phyloP scores from a whole-genome alignment of 2,797 vertebrate species.

The Anableps anableps region DNA sequence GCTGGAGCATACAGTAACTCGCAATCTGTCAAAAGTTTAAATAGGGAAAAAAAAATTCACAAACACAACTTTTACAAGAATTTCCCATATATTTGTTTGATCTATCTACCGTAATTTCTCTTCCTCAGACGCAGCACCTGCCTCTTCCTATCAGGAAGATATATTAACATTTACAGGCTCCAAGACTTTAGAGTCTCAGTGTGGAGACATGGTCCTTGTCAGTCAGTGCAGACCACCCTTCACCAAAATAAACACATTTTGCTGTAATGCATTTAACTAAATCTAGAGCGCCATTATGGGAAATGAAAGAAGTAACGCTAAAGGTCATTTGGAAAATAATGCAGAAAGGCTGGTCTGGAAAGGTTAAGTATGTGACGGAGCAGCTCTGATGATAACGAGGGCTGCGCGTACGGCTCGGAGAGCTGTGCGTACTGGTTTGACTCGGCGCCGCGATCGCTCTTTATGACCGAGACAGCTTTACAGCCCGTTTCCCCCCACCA shows the following conservation, averaged over 20 bases:
- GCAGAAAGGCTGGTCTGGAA: constrained; percentile 80
- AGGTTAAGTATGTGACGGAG: constrained; percentile 85
- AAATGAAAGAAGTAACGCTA: constrained; percentile 83
- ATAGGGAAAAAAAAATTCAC: neutral
- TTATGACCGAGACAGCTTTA: constrained; percentile 85
- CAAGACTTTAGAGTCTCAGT: constrained; percentile 41
- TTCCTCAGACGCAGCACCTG: constrained; percentile 22
- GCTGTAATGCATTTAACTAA: constrained; percentile 78
- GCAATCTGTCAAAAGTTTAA: constrained; percentile 5
- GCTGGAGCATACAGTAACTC: neutral
- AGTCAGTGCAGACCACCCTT: constrained; percentile 58
- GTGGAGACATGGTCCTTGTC: constrained; percentile 65
- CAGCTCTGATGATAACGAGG: constrained; percentile 77
- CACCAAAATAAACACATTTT: constrained; percentile 81
- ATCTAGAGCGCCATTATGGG: constrained; percentile 82
- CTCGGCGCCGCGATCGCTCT: constrained; percentile 78
- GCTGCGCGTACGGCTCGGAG: constrained; percentile 69
- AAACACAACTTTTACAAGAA: constrained; percentile 1
- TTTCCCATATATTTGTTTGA: constrained; percentile 23
- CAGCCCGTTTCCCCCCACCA: constrained; percentile 76
- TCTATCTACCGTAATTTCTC: constrained; percentile 17
- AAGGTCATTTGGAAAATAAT: constrained; percentile 85
- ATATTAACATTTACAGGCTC: constrained; percentile 47
- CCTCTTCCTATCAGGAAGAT: constrained; percentile 40
- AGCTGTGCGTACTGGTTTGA: constrained; percentile 74